Evolutionary conservation across 2,797 vertebrate genomes (phyloP).

Genomic region (Aphelocoma californica): DNA sequence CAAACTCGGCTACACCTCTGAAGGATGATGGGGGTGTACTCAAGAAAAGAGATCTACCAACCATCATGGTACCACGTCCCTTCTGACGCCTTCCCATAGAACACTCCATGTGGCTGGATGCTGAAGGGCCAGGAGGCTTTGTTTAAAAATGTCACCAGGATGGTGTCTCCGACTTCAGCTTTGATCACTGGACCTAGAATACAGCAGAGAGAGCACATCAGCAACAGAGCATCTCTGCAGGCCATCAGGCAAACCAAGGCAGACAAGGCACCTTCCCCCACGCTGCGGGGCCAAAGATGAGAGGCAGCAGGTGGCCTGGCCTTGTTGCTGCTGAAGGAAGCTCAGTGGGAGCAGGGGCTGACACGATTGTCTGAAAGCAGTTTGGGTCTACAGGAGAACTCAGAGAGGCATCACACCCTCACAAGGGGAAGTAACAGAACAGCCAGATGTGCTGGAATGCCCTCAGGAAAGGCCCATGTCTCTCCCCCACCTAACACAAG

Average conservation of each 20-base stretch:
- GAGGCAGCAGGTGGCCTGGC: not conserved
- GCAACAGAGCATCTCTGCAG: not conserved
- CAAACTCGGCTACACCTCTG: not conserved
- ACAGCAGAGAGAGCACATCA: not conserved
- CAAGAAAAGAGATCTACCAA: slow-evolving; percentile 28
- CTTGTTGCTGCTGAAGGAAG: not conserved
- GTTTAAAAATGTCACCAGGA: slow-evolving; percentile 78
- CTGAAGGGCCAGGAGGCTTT: slow-evolving; percentile 77
- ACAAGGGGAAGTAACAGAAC: not conserved
- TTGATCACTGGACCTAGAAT: slow-evolving; percentile 80
- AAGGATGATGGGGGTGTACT: not conserved
- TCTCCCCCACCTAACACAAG: fast-evolving
- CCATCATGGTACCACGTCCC: slow-evolving; percentile 76
- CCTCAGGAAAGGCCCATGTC: not conserved
- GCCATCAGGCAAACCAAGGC: not conserved
- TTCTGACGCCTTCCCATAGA: slow-evolving; percentile 75
- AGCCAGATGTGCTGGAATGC: not conserved
- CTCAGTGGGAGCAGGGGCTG: not conserved
- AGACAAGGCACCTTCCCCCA: not conserved
- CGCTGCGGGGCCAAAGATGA: not conserved
- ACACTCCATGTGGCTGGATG: slow-evolving; percentile 81
- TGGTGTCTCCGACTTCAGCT: slow-evolving; percentile 80
- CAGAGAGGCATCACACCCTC: not conserved
- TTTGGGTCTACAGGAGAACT: not conserved
- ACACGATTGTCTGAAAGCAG: not conserved